Base-by-base conservation (phyloP, 2,797 vertebrate genomes). In the Pempheris klunzingeri region DNA sequence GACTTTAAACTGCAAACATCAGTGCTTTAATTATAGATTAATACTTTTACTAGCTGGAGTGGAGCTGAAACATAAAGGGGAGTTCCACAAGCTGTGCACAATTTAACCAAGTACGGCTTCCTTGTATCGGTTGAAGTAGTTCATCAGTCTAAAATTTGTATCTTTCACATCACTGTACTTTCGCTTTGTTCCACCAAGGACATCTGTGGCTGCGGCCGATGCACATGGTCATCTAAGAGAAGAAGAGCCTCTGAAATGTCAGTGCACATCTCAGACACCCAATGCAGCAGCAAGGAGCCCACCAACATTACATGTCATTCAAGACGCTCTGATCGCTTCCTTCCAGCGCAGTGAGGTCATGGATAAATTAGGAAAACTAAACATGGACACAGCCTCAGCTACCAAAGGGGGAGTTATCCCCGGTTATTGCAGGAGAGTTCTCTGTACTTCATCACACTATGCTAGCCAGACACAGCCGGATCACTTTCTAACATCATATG, bases 361-460 rank as follows among this genome's bases (percentile, higher is more conserved):
- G n/a, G 36, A 11, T 61, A n/a, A 15, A 9, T 54, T 24, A 36
- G 8, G 7, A 53, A 61, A 67, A 44, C 53, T 10, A 20, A 54
- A 50, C 43, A 15, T 15, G 8, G 14, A 28, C 64, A 17, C 8
- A 17, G 34, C 34, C 30, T 49, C 47, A 4, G 49, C 24, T 28
- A 1, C 34, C 55, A 8, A n/a, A n/a, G n/a, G n/a, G n/a, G n/a
- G 53, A 70, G 60, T 22, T 2, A 10, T 39, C 36, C 30, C 49
- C n/a, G 71, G 46, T 41, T 64, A 70, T 61, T 43, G 38, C 2
- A 38, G 44, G 10, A 61, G n/a, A 22, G 36, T 66, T 20, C n/a
- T n/a, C 34, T 26, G 32, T 52, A 24, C 49, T 53, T 59, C 20
- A 70, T 77, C 50, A 36, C 36, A 20, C 28, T 28, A 4, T 3